Percentiles rank a stretch among this genome's conserved stretches.
Evolutionary conservation across 2,888 invertebrate genomes (phyloP).

Genomic region (Smittia aterrima): DNA sequence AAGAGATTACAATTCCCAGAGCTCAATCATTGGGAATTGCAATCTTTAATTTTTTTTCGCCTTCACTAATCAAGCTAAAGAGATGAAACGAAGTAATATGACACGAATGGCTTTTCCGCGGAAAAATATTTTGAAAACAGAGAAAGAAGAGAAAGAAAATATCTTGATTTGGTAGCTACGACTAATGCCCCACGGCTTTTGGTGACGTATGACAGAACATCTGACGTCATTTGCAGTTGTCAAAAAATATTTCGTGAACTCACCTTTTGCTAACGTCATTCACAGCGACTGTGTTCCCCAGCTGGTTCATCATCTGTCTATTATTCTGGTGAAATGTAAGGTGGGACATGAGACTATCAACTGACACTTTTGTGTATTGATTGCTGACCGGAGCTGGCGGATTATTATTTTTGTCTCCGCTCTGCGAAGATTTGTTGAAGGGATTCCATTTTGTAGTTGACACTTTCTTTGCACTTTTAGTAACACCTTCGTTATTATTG

Average conservation of each 20-base stretch:
- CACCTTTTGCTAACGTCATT: constrained; percentile 5
- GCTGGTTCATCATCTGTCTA: background rate
- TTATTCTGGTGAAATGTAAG: background rate
- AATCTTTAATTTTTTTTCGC: no score
- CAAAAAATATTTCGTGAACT: constrained; percentile 1
- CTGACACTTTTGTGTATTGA: constrained; percentile 36
- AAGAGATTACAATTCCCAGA: no score
- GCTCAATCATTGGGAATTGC: no score
- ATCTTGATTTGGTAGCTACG: no score
- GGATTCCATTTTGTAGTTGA: constrained; percentile 17
- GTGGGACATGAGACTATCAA: constrained; percentile 6
- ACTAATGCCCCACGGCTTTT: no score
- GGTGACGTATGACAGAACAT: no score
- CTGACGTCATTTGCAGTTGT: no score
- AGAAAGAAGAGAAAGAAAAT: background rate
- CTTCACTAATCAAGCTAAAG: background rate
- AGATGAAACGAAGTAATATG: background rate
- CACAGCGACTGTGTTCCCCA: background rate
- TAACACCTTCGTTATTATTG: constrained; percentile 13
- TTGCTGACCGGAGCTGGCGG: constrained; percentile 20
- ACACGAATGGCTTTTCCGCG: background rate
- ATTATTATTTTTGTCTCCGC: constrained; percentile 19
- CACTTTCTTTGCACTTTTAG: background rate
- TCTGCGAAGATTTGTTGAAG: constrained; percentile 27
- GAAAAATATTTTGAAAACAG: background rate